Evolutionary conservation across 37 sponge, comb jelly and placozoan species (phyloP).

Genomic region (Hexactinellida sp.): DNA sequence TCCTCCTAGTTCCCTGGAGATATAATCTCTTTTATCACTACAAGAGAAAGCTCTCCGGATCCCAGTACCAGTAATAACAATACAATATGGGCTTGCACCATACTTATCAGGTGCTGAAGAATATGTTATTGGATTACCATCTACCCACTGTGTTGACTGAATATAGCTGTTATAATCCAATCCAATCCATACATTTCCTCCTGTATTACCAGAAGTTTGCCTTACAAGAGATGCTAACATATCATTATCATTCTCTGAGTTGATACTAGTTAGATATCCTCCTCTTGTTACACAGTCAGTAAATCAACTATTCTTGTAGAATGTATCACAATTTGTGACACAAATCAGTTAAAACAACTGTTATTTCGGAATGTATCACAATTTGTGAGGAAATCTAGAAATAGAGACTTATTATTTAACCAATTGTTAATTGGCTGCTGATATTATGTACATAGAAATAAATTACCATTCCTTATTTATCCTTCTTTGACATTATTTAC

Average conservation of each 20-base stretch:
- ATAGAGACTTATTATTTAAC: too few species aligned
- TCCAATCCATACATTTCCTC: background rate
- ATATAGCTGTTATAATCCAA: background rate
- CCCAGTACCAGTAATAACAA: background rate
- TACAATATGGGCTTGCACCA: background rate
- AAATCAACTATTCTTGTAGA: background rate
- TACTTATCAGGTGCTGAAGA: background rate
- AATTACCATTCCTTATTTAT: too few species aligned
- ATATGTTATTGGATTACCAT: conserved; percentile 8
- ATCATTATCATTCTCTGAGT: background rate
- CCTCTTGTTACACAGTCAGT: background rate
- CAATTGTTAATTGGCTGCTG: too few species aligned
- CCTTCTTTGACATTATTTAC: too few species aligned
- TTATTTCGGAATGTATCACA: background rate
- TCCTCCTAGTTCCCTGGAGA: background rate
- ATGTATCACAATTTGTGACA: background rate
- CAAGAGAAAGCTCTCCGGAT: background rate
- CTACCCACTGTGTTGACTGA: background rate
- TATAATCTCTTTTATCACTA: background rate
- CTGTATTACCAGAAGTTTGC: background rate
- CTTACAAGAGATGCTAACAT: background rate
- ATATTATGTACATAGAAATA: too few species aligned
- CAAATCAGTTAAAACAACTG: background rate
- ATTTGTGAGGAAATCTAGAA: background rate
- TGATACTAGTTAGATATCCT: background rate